Evolutionary conservation across 2,888 invertebrate species (phyloP).

Genomic region (Geotrupes spiniger): DNA sequence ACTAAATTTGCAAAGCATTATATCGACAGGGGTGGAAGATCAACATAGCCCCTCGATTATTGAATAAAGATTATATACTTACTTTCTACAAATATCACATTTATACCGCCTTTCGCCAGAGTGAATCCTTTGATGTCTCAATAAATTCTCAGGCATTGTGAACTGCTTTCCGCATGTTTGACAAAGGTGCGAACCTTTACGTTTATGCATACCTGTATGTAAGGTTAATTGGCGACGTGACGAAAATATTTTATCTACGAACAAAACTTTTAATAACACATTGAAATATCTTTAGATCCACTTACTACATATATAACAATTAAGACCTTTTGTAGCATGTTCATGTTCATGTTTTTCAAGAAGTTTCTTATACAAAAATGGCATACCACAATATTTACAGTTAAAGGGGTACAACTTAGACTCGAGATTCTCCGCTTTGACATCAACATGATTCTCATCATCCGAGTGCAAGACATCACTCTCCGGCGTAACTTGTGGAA

Average conservation of each 20-base stretch:
- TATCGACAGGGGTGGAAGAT: too few species aligned
- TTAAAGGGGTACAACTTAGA: neutral
- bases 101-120: conserved; percentile 16
- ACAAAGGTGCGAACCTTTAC: conserved; percentile 22
- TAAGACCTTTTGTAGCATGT: conserved; percentile 15
- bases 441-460: neutral
- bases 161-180: conserved; percentile 23
- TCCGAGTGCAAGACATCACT: neutral
- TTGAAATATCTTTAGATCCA: neutral
- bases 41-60: too few species aligned
- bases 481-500: neutral
- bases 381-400: conserved; percentile 16
- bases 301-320: conserved; percentile 15
- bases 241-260: neutral
- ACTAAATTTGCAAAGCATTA: too few species aligned
- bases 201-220: conserved; percentile 21
- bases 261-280: neutral
- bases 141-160: conserved; percentile 22
- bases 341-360: conserved; percentile 15
- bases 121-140: conserved; percentile 19
- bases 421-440: neutral
- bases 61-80: neutral
- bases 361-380: conserved; percentile 15
- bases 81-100: conserved; percentile 18
- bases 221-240: conserved; percentile 13